These are phyloP conservation scores for Alexandromys fortis DNA, from an alignment of 2,113 vertebrate genomes.

Conservation along the genomic window DNA sequence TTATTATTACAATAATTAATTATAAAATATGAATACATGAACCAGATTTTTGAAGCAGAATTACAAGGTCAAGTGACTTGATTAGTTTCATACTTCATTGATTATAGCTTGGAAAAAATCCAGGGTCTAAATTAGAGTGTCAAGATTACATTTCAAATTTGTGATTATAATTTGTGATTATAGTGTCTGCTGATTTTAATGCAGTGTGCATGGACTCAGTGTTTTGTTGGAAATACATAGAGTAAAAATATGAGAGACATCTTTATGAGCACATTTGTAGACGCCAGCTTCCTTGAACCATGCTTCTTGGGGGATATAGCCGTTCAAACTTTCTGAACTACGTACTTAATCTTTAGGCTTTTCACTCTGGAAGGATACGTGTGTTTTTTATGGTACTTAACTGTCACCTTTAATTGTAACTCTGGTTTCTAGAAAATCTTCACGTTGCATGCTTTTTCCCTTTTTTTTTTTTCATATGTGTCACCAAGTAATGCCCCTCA, in stretches of 20 bases:
- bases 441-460: background rate
- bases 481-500: background rate
- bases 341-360: conserved; percentile 39
- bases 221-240: background rate
- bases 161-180: background rate
- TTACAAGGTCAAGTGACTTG: background rate
- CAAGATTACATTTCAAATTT: background rate
- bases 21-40: conserved; percentile 20
- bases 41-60: background rate
- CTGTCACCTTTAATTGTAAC: background rate
- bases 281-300: background rate
- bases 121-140: conserved; percentile 20
- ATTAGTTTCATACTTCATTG: background rate
- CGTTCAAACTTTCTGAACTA: conserved; percentile 15
- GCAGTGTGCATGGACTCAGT: background rate
- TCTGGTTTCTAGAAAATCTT: background rate
- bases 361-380: background rate
- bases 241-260: background rate
- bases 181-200: background rate
- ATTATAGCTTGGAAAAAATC: background rate
- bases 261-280: conserved; percentile 33
- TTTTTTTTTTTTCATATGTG: background rate
- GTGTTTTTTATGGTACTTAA: conserved; percentile 7
- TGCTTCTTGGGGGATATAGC: conserved; percentile 11
- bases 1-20: conserved; percentile 30